Conservation (phyloP, 2,113 vertebrate genomes). For the Cephalopterus ornatus region DNA sequence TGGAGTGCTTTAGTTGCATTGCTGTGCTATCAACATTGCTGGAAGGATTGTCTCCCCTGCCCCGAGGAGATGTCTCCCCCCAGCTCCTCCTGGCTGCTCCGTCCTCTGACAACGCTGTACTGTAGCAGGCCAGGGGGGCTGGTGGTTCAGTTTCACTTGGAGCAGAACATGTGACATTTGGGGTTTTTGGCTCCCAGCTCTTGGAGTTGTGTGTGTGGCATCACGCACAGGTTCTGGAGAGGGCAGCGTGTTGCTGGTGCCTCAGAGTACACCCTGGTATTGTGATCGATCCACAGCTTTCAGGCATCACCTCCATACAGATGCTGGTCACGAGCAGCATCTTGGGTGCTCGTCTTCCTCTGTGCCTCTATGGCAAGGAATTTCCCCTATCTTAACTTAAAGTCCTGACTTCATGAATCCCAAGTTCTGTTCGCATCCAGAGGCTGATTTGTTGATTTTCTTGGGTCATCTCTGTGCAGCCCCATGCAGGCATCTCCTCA, state of each 20-base stretch:
- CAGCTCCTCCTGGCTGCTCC: not conserved
- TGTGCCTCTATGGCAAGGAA: not conserved
- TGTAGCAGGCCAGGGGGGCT: not conserved
- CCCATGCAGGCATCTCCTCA: not conserved
- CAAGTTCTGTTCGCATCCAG: not conserved
- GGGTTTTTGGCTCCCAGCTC: not conserved
- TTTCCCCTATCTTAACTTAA: not conserved
- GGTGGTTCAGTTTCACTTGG: not conserved
- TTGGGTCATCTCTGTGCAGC: not conserved
- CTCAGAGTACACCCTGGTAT: rapidly evolving
- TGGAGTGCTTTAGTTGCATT: not conserved
- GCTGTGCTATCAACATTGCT: not conserved
- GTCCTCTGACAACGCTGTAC: not conserved
- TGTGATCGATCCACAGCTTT: not conserved
- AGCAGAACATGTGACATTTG: constrained; percentile 4
- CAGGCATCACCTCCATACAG: not conserved
- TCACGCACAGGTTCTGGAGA: not conserved
- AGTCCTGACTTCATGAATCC: not conserved
- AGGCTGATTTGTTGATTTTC: not conserved
- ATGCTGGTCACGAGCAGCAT: not conserved
- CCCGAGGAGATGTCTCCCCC: not conserved
- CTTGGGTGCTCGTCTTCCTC: not conserved
- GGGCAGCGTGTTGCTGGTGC: rapidly evolving
- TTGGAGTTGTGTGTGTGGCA: not conserved
- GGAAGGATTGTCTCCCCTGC: not conserved